Base-by-base conservation (phyloP, 2,113 vertebrate species). In the Ginglymostoma cirratum region DNA sequence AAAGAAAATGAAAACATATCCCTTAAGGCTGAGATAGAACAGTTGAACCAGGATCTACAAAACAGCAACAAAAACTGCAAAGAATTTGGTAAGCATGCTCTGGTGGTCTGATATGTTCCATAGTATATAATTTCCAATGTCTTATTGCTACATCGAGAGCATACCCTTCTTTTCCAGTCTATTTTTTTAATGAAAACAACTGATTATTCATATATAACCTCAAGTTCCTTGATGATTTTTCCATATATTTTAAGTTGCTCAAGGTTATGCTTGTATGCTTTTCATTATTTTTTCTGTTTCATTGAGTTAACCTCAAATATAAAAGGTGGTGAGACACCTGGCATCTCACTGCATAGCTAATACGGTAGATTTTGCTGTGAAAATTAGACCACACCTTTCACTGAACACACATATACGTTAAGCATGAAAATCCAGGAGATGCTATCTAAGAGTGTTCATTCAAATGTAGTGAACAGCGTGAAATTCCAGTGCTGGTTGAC, bases 41-140 rank as follows among this genome's bases (percentile, higher is more conserved):
- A 96, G 66, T 96, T 97, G 27, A 96, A 96, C 7, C 96, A 96
- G 5, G 87, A 96, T 94, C 96, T 98, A 1, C 97, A 97, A 38
- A 96, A 97, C 38, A 95, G 96, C 70, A 96, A 96, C 21, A 89
- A 96, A 96, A 96, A 96, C 95, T 96, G 96, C 95, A 96, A 61
- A 95, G 96, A 97, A 96, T 96, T 96, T 0, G 98, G 98, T 98
- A 96, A 97, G 97, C 94, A 34, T 94, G 93, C 66, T 70, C 38
- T 3, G 34, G 70, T 70, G 48, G 45, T 8, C 14, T 72, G 42
- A 24, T 48, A 76, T 52, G 45, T 72, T 48, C 66, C 3, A 69
- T 3, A 0, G 45, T 48, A 30, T 72, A 52, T 19, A 30, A 52
- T 72, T 48, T 72, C 23, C 38, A 72, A 72, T 34, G 45, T 19